Percentiles rank a stretch among this genome's conserved stretches.
phyloP scores from a whole-genome alignment of 2,888 invertebrate genomes.

The Pandemis heparana region DNA sequence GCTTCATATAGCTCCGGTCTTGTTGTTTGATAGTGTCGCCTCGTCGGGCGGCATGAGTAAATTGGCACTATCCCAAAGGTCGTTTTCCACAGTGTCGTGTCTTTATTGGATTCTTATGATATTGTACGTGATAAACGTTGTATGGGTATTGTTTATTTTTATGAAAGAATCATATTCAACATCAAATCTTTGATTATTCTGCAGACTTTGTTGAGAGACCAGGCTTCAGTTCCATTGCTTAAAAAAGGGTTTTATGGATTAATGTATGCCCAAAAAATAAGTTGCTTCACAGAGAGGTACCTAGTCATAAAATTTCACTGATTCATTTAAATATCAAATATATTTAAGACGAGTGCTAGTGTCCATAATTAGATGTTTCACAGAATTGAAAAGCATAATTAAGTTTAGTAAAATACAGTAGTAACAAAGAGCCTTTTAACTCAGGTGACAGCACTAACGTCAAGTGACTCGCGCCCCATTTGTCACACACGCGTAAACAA shows the following conservation, averaged over 20 bases:
- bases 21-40: constrained; percentile 18
- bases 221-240: too few species aligned
- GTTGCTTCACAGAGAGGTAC: too few species aligned
- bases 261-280: too few species aligned
- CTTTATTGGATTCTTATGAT: constrained; percentile 48
- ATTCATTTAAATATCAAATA: background rate
- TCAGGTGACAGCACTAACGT: constrained; percentile 30
- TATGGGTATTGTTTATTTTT: constrained; percentile 17
- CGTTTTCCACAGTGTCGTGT: constrained; percentile 46
- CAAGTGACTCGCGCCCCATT: constrained; percentile 27
- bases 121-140: constrained; percentile 30
- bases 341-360: background rate
- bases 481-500: constrained; percentile 41
- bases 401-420: background rate
- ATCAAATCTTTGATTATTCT: background rate
- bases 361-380: background rate
- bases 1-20: background rate
- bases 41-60: constrained; percentile 2
- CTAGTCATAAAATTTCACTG: background rate
- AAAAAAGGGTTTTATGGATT: too few species aligned
- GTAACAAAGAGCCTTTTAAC: background rate
- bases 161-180: constrained; percentile 2
- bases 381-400: background rate
- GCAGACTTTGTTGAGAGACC: background rate
- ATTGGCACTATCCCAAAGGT: constrained; percentile 34